Evolutionary conservation across 2,888 invertebrate species (phyloP), one percentile per base, ranked within the genome.

Genomic region (Leuctra nigra): DNA sequence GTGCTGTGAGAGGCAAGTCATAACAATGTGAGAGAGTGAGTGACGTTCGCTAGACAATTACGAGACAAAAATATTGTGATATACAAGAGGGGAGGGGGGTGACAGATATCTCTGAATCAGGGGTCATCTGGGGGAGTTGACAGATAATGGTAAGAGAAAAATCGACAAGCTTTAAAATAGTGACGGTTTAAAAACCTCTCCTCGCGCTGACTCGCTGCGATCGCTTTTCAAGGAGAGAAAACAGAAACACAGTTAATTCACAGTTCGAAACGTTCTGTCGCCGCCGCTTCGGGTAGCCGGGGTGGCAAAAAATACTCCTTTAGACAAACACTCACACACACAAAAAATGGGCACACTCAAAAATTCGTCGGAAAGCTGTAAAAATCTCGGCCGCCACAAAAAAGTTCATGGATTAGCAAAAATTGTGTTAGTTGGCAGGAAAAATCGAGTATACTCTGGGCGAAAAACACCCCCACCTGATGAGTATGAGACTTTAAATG

Each of bases 161-260:
- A 54, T 36, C 38, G 29, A 59, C 59, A 59, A 59, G 56, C 56
- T 56, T 55, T 56, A 56, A 33, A 59, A 54, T 47, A 46, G 53
- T 53, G 36, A 58, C 41, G 35, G 69, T 69, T 66, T 66, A 69
- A 29, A 71, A 72, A 72, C 71, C 72, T 72, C 72, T 69, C 68
- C 69, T 69, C 29, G 29, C 41, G 20, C 41, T 20, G 63, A 35
- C 7, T 29, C 44, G 60, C 72, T 72, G 72, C 68, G 72, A 72
- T 70, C 70, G 72, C 71, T 69, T 71, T 68, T 52, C 36, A 55
- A 44, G 46, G 68, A 67, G 66, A 70, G 68, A 69, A 70, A 65
- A 70, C 69, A 70, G 70, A 70, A 67, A 69, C 64, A 67, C 69
- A 66, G 68, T 64, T 66, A 66, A 69, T 67, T 68, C 68, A 66